Evolutionary conservation across 1,140 invertebrate species (phyloP).

Genomic region (Elymnias hypermnestra): DNA sequence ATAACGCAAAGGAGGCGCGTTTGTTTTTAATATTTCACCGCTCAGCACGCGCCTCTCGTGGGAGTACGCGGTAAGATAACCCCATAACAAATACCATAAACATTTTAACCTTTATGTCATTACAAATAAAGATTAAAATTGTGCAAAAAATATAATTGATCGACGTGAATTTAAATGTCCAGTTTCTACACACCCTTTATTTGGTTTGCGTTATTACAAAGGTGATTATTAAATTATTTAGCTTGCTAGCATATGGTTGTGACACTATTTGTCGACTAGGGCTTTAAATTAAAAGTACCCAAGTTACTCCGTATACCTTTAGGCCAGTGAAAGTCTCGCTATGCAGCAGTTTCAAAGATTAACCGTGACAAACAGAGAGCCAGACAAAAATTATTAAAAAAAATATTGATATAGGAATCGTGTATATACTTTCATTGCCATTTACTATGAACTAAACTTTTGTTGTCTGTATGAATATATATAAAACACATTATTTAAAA

Average conservation of each 20-base stretch:
- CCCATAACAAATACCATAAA: neutral
- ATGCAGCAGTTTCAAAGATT: too few relatives aligned
- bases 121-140: conserved; percentile 8
- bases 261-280: too few relatives aligned
- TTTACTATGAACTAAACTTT: too few relatives aligned
- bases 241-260: neutral
- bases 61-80: conserved; percentile 32
- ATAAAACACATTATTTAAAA: too few relatives aligned
- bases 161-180: conserved; percentile 19
- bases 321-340: too few relatives aligned
- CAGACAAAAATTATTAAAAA: too few relatives aligned
- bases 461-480: too few relatives aligned
- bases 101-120: neutral
- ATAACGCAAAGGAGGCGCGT: conserved; percentile 22
- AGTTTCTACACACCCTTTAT: conserved; percentile 27
- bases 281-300: too few relatives aligned
- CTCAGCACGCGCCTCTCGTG: conserved; percentile 50
- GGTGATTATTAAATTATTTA: conserved; percentile 21
- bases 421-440: too few relatives aligned
- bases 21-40: conserved; percentile 52
- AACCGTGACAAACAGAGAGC: too few relatives aligned
- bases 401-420: too few relatives aligned
- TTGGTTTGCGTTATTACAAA: conserved; percentile 22
- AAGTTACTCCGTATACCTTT: too few relatives aligned
- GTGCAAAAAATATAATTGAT: neutral